Evolutionary conservation across 2,113 vertebrate species (phyloP).

Genomic region (Lates calcarifer): DNA sequence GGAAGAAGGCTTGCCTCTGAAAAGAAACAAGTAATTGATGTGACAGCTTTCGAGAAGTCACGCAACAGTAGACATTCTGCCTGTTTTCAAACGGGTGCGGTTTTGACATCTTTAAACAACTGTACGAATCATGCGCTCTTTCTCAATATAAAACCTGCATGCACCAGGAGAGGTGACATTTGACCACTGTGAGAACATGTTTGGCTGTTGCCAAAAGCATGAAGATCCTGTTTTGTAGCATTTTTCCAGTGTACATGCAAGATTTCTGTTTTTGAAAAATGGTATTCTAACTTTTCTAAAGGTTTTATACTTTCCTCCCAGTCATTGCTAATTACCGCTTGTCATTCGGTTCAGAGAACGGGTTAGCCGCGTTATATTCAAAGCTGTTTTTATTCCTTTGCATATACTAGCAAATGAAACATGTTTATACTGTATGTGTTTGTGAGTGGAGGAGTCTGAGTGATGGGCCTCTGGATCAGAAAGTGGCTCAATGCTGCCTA

Average conservation of each 20-base stretch:
- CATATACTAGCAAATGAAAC: conserved; percentile 15
- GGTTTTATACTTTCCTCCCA: conserved; percentile 57
- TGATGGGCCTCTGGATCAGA: not conserved
- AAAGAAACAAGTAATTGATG: not conserved
- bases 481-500: not conserved
- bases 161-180: conserved; percentile 30
- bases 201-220: conserved; percentile 38
- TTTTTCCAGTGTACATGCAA: conserved; percentile 23
- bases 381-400: conserved; percentile 21
- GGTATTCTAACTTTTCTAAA: conserved; percentile 51
- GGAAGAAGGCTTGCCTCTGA: not conserved
- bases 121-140: conserved; percentile 10
- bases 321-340: conserved; percentile 25
- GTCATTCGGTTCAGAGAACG: not conserved
- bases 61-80: not conserved
- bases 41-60: not conserved
- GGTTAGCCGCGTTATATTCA: conserved; percentile 7
- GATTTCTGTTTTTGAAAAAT: not conserved
- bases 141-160: conserved; percentile 19
- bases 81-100: not conserved
- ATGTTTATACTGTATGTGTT: conserved; percentile 13
- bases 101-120: conserved; percentile 13
- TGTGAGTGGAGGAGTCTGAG: not conserved
- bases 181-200: conserved; percentile 68
- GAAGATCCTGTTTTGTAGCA: conserved; percentile 25